Conservation (phyloP, 2,888 invertebrate species). For the Drosophila rubida region DNA sequence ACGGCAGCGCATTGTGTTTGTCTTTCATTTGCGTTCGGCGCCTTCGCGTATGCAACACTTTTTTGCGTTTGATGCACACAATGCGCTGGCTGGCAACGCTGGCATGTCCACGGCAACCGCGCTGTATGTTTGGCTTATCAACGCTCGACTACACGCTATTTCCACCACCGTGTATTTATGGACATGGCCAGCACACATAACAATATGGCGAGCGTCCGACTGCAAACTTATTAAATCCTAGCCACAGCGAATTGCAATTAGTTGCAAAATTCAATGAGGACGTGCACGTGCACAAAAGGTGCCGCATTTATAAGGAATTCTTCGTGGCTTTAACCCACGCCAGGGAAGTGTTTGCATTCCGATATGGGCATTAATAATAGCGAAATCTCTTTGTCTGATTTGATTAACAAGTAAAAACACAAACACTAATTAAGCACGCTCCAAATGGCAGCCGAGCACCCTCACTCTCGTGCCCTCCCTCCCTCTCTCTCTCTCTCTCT, state of each 20-base stretch:
- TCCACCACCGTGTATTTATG: conserved; percentile 5
- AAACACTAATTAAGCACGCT: conserved; percentile 52
- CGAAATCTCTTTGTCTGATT: conserved; percentile 25
- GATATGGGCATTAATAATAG: conserved; percentile 19
- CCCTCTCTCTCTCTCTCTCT: neutral
- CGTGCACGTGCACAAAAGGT: too few relatives aligned
- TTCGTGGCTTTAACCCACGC: neutral
- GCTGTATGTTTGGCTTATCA: conserved; percentile 23
- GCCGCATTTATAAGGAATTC: neutral
- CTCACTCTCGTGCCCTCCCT: neutral
- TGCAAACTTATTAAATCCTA: neutral
- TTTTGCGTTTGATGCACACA: conserved; percentile 38
- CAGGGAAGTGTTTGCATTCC: conserved; percentile 9
- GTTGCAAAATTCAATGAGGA: neutral
- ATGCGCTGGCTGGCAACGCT: conserved; percentile 1
- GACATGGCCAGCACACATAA: neutral
- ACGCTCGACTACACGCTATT: conserved; percentile 6
- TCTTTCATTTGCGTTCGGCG: conserved; percentile 71
- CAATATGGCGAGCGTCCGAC: neutral
- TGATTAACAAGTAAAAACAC: conserved; percentile 26
- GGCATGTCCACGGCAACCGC: conserved; percentile 1
- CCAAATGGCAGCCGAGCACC: conserved; percentile 31
- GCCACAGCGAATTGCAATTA: neutral
- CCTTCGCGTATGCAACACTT: conserved; percentile 54
- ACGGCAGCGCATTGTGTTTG: conserved; percentile 56